Evolutionary conservation across 2,797 vertebrate genomes (phyloP).

Genomic region (Anguilla pacifica): DNA sequence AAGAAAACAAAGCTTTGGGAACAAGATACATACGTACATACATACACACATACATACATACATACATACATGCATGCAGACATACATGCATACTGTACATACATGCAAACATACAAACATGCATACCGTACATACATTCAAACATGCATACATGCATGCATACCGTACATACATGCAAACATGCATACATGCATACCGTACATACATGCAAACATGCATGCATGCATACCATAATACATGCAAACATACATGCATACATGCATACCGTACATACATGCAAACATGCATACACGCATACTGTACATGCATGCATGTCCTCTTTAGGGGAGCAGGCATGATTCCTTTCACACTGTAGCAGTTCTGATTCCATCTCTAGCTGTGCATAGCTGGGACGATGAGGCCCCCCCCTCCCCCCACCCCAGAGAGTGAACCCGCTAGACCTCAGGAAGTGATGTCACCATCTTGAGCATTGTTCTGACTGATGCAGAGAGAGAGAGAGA

Average conservation of each 20-base stretch:
- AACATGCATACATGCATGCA: neutral
- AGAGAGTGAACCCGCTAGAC: neutral
- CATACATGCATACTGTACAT: neutral
- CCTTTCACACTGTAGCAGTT: neutral
- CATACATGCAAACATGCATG: neutral
- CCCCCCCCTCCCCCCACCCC: neutral
- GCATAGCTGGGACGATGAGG: neutral
- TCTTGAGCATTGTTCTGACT: neutral
- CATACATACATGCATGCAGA: neutral
- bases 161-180: neutral
- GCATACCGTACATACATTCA: neutral
- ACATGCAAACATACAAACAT: neutral
- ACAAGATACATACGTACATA: neutral
- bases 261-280: neutral
- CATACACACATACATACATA: neutral
- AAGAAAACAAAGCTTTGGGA: constrained; percentile 25
- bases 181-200: neutral
- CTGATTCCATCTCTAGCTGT: neutral
- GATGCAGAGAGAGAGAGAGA: neutral
- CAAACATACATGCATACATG: neutral
- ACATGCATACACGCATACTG: neutral
- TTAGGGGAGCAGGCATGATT: neutral
- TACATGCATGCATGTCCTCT: neutral
- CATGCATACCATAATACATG: neutral
- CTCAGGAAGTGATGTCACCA: constrained; percentile 15